Evolutionary conservation across 64 coral and sea anemone genomes (phyloP).

Genomic region (Stichodactyla mertensii): DNA sequence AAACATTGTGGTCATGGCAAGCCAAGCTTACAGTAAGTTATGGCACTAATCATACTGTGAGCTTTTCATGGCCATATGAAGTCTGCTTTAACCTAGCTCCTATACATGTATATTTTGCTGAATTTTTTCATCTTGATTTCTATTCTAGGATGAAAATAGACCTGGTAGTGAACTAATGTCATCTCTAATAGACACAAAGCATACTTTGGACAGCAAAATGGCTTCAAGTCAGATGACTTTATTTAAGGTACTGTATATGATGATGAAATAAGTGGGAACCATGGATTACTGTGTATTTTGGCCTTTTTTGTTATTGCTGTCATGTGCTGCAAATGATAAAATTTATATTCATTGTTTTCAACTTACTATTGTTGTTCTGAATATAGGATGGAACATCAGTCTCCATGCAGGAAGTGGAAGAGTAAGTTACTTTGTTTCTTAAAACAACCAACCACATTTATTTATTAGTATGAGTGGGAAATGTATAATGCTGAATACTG

Average conservation of each 20-base stretch:
- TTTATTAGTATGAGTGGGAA: too few species aligned
- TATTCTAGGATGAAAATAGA: constrained; percentile 25
- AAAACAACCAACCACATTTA: too few species aligned
- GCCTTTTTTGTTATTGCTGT: too few species aligned
- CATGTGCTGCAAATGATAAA: not conserved
- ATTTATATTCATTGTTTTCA: not conserved
- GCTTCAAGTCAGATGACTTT: constrained; percentile 52
- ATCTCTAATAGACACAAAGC: constrained; percentile 47
- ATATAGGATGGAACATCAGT: constrained; percentile 11
- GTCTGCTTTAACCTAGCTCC: too few species aligned
- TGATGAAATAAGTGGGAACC: too few species aligned
- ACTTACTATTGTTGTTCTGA: not conserved
- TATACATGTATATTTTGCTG: too few species aligned
- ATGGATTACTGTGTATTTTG: too few species aligned
- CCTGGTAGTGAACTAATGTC: constrained; percentile 62
- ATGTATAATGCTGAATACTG: not conserved
- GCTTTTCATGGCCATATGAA: too few species aligned
- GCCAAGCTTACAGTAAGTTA: too few species aligned
- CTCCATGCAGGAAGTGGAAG: not conserved
- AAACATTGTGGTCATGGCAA: too few species aligned
- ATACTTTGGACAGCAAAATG: constrained; percentile 62
- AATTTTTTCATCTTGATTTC: not conserved
- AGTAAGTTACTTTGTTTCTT: not conserved
- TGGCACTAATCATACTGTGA: too few species aligned
- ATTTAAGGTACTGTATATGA: constrained; percentile 28